Evolutionary conservation across 2,888 invertebrate genomes (phyloP).

Genomic region (Harpalus rubripes): DNA sequence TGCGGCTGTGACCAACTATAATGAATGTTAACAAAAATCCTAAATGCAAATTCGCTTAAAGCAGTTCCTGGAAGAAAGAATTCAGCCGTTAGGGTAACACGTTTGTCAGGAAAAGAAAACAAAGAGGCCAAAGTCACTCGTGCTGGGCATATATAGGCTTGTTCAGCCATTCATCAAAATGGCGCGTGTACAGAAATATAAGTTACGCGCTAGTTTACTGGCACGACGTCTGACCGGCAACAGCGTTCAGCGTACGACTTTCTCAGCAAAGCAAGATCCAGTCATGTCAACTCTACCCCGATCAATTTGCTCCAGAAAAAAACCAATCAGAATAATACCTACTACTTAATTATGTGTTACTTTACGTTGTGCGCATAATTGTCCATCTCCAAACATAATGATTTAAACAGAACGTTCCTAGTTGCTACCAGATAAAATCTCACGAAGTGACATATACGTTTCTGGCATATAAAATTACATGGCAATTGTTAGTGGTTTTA

Average conservation of each 20-base stretch:
- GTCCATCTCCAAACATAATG: no score
- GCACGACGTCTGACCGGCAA: conserved; percentile 23
- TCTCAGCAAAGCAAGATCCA: neutral
- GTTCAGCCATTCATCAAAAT: conserved; percentile 66
- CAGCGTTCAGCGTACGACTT: conserved; percentile 40
- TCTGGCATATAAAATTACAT: no score
- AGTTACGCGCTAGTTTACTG: conserved; percentile 56
- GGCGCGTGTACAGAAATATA: conserved; percentile 66
- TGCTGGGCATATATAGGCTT: conserved; percentile 66
- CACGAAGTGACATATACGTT: no score
- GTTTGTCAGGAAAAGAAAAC: conserved; percentile 62
- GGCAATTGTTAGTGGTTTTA: no score
- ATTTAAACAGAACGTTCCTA: no score
- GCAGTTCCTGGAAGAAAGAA: conserved; percentile 41
- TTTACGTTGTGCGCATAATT: no score
- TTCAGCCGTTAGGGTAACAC: conserved; percentile 57
- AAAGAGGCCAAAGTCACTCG: conserved; percentile 65
- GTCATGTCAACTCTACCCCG: neutral
- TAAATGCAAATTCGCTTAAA: conserved; percentile 59
- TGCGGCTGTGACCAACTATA: conserved; percentile 8
- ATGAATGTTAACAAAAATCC: conserved; percentile 48
- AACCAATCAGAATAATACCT: neutral
- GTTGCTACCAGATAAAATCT: no score
- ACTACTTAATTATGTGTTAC: no score
- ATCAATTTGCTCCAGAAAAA: neutral